Conservation (phyloP, 2,113 vertebrate genomes). For the Callocephalon fimbriatum region DNA sequence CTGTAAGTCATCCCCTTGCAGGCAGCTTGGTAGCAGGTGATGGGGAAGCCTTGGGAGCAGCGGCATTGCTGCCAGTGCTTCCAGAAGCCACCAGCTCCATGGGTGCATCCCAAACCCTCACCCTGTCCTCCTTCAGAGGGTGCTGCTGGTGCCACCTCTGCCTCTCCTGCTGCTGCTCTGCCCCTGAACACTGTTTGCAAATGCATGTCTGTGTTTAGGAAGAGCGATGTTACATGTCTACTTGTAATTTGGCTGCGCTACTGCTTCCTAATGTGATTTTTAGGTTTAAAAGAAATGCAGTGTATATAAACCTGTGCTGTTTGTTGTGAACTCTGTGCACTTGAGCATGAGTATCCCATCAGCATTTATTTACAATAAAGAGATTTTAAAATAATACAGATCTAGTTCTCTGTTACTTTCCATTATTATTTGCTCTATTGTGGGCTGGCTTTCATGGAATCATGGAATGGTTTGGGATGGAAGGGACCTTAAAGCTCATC, state of each 20-base stretch:
- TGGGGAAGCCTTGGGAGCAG: background rate
- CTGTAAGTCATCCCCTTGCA: background rate
- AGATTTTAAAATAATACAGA: fast-evolving
- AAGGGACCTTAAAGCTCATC: background rate
- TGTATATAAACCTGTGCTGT: background rate
- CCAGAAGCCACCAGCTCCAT: background rate
- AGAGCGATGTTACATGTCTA: background rate
- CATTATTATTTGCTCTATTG: fast-evolving
- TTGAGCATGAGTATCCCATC: background rate
- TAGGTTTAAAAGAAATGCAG: background rate
- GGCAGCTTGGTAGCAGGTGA: background rate
- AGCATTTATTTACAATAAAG: slow-evolving; percentile 47
- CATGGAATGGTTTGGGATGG: background rate
- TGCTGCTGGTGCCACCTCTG: background rate
- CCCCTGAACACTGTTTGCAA: background rate
- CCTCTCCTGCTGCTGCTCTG: background rate
- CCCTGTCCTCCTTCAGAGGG: background rate
- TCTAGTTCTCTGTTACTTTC: background rate
- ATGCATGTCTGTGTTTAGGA: fast-evolving
- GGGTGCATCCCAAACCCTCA: background rate
- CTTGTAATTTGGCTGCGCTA: background rate
- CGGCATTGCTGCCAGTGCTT: fast-evolving
- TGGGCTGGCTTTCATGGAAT: background rate
- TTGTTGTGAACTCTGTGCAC: background rate
- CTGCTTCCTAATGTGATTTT: background rate